These are phyloP conservation scores for Eospalax fontanierii DNA, from an alignment of 2,797 vertebrate genomes.

Conservation along the genomic window DNA sequence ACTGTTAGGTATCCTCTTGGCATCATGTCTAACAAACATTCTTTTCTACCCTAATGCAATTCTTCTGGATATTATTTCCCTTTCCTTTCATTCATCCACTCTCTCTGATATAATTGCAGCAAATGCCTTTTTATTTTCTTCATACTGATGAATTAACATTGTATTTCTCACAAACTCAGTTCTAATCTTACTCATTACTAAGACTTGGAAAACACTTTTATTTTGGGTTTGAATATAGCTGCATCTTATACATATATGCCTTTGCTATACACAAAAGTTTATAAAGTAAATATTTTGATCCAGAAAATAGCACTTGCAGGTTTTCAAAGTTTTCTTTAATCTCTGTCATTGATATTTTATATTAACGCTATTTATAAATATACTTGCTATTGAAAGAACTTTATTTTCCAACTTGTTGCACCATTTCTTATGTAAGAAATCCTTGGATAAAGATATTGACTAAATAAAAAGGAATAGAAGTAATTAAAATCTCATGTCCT, in stretches of 20 bases:
- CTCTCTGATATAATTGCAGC: background rate
- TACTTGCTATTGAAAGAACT: background rate
- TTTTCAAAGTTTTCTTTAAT: conserved; percentile 24
- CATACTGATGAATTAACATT: background rate
- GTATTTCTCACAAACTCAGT: background rate
- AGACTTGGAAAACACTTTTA: background rate
- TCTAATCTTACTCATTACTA: background rate
- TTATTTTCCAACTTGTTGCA: background rate
- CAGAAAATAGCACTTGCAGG: background rate
- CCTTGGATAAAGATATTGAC: background rate
- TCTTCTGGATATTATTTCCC: background rate
- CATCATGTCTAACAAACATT: background rate
- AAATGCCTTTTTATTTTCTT: background rate
- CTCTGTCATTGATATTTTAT: background rate
- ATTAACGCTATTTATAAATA: background rate
- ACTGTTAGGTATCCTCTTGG: background rate
- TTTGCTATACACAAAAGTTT: background rate
- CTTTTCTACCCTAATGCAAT: background rate
- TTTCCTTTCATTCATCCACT: background rate
- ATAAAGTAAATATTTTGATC: background rate
- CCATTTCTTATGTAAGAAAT: background rate
- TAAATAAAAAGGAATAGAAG: conserved; percentile 25
- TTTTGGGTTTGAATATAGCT: background rate
- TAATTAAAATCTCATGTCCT: conserved; percentile 48
- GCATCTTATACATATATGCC: conserved; percentile 42